Evolutionary conservation across 1,140 invertebrate species (phyloP), one percentile per base, ranked within the genome.

Genomic region (Zaprionus ghesquierei): DNA sequence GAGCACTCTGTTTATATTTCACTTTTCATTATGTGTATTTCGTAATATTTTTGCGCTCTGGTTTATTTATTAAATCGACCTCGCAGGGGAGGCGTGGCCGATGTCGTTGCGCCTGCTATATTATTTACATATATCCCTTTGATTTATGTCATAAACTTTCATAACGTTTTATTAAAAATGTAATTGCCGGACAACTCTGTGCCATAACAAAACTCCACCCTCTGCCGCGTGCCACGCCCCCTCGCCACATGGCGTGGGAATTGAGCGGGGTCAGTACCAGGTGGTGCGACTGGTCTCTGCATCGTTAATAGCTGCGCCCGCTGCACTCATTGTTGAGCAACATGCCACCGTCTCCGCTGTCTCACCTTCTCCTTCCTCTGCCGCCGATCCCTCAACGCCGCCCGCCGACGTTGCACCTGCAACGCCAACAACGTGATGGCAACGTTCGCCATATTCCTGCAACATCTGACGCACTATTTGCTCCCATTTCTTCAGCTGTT

Each of bases 131-230:
- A 68, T 55, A 46, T 41, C 29, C 49, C 15, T 58, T 63, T 64
- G 72, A 70, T 75, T 75, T 75, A 66, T 75, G 65, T 41, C 27
- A 70, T 71, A 69, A 81, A 87, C 53, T 86, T 87, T 65, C 61
- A 76, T 73, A 76, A 76, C 50, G 65, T 79, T 81, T 87, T 82
- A 82, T 87, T 69, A 87, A 79, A 64, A 81, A 69, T 81, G 68
- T 58, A 81, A 68, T 85, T 85, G 75, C 35, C 63, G 38, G 63
- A 6, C 22, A n/a, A n/a, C n/a, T n/a, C n/a, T n/a, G n/a, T n/a
- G n/a, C n/a, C n/a, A n/a, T n/a, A n/a, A n/a, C n/a, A n/a, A n/a
- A n/a, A n/a, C n/a, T n/a, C n/a, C n/a, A n/a, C n/a, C 31, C 31
- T 3, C 31, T 20, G 20, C 18, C 35, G n/a, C n/a, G n/a, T 10